phyloP scores from a whole-genome alignment of 2,113 vertebrate genomes.

The Coregonus clupeaformis region DNA sequence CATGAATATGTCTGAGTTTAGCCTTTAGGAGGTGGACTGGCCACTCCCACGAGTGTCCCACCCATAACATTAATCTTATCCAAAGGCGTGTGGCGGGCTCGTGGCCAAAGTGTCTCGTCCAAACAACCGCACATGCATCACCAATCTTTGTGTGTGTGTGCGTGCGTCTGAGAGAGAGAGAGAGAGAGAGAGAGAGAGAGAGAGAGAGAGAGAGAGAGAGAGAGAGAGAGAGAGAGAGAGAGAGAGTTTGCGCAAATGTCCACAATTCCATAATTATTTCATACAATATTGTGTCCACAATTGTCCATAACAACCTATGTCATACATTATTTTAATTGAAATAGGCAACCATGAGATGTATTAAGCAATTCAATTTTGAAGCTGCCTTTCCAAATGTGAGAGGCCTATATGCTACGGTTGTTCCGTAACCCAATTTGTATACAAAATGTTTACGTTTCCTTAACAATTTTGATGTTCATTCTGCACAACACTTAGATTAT shows the following conservation, averaged over 20 bases:
- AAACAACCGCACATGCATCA: constrained; percentile 28
- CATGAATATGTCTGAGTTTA: constrained; percentile 40
- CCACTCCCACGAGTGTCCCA: constrained; percentile 66
- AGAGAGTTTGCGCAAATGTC: not conserved
- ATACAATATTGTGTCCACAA: too few relatives aligned
- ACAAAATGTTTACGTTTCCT: too few relatives aligned
- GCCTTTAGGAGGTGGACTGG: constrained; percentile 53
- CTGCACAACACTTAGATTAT: not conserved
- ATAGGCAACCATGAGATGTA: too few relatives aligned
- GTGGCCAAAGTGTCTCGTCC: constrained; percentile 65
- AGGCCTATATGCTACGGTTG: too few relatives aligned
- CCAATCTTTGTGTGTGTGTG: not conserved
- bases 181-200: too few relatives aligned
- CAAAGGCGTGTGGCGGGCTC: constrained; percentile 76
- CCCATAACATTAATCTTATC: constrained; percentile 57
- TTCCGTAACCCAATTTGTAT: too few relatives aligned
- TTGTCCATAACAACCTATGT: too few relatives aligned
- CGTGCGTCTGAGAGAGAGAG: not conserved
- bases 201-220: too few relatives aligned
- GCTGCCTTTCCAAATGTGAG: too few relatives aligned
- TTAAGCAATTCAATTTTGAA: too few relatives aligned
- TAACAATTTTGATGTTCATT: too few relatives aligned
- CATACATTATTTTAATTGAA: too few relatives aligned
- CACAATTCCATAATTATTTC: not conserved
- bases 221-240: not conserved